Evolutionary conservation across 2,113 vertebrate species (phyloP).

Genomic region (Otolemur garnettii): DNA sequence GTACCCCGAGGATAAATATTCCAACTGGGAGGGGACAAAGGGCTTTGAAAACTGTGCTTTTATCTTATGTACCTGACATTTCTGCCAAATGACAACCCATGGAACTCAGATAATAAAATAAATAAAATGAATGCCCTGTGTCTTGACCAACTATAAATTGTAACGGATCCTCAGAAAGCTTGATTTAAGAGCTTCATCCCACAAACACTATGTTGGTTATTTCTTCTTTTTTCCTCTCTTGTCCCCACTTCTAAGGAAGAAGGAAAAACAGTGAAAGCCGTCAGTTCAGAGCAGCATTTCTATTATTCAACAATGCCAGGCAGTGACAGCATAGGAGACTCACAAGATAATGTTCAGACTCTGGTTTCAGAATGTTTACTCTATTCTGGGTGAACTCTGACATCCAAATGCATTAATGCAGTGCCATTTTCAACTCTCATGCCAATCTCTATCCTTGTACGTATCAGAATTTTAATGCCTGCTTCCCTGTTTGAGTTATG

Average conservation of each 20-base stretch:
- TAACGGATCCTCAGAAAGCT: not conserved
- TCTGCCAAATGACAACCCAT: constrained; percentile 48
- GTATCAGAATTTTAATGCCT: constrained; percentile 86
- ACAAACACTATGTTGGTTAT: constrained; percentile 48
- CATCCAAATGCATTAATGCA: constrained; percentile 79
- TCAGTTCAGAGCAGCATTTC: constrained; percentile 52
- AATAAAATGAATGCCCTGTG: constrained; percentile 48
- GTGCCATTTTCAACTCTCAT: constrained; percentile 82
- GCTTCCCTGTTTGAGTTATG: constrained; percentile 86
- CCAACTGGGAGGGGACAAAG: not conserved
- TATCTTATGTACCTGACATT: constrained; percentile 14
- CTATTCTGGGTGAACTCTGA: constrained; percentile 83
- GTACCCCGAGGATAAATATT: not conserved
- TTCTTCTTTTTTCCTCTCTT: constrained; percentile 43
- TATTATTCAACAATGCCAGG: constrained; percentile 56
- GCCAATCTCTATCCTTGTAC: constrained; percentile 83
- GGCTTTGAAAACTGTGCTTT: constrained; percentile 31
- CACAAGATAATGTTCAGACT: constrained; percentile 78
- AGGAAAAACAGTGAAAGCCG: constrained; percentile 71
- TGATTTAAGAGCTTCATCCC: constrained; percentile 74
- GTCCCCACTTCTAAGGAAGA: constrained; percentile 70
- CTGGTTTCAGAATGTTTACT: constrained; percentile 82
- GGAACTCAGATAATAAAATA: constrained; percentile 66
- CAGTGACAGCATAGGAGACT: constrained; percentile 66
- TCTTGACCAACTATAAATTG: constrained; percentile 54